Evolutionary conservation across 1,140 invertebrate genomes (phyloP).

Genomic region (Cyclina sinensis): DNA sequence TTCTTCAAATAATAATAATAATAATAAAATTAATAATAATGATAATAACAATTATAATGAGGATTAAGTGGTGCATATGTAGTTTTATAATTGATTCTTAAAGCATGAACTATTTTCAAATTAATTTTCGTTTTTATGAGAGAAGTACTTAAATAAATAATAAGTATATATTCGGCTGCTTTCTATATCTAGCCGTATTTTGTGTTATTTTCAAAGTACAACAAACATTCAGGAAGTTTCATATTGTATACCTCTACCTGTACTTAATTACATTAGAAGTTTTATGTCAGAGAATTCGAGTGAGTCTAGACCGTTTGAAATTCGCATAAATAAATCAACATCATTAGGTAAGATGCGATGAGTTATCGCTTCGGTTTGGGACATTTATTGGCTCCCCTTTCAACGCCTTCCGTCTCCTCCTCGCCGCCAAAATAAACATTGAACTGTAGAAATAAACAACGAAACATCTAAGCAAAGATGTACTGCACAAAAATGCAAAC

Average conservation of each 20-base stretch:
- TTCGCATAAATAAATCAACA: constrained; percentile 54
- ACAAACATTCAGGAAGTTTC: not conserved
- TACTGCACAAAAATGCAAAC: constrained; percentile 1
- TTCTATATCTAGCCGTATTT: too few relatives aligned
- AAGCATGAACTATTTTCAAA: too few relatives aligned
- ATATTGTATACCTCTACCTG: constrained; percentile 38
- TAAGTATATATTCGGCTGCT: too few relatives aligned
- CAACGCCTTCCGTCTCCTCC: constrained; percentile 47
- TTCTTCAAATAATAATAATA: too few relatives aligned
- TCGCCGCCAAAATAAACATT: constrained; percentile 32
- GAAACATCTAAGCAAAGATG: constrained; percentile 21
- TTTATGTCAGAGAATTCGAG: constrained; percentile 5
- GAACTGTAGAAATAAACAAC: constrained; percentile 26
- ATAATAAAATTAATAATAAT: too few relatives aligned
- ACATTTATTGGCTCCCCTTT: constrained; percentile 28
- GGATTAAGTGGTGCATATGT: too few relatives aligned
- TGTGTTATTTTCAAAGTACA: not conserved
- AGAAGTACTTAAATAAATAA: too few relatives aligned
- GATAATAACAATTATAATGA: too few relatives aligned
- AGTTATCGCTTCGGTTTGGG: not conserved
- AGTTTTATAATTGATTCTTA: too few relatives aligned
- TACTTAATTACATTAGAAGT: constrained; percentile 28
- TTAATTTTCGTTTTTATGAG: too few relatives aligned
- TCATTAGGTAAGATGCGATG: constrained; percentile 22
- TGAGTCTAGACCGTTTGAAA: constrained; percentile 31